Base-by-base conservation (phyloP, 2,797 vertebrate genomes). In the Syngnathus rostellatus region DNA sequence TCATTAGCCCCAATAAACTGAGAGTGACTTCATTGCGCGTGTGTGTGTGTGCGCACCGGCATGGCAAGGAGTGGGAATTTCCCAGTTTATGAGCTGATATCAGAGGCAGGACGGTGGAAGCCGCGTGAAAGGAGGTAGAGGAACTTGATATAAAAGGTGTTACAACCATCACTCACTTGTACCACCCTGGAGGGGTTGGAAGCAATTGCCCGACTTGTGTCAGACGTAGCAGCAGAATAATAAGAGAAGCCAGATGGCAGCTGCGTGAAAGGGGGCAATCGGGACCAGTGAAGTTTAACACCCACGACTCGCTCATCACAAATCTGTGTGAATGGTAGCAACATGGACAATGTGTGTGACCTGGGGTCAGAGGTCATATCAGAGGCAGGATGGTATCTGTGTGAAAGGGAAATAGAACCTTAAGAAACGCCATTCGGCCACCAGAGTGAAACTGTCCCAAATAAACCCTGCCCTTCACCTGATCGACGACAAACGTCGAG, bases 1-100 rank as follows among this genome's bases (percentile, higher is more conserved):
- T 79, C 87, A 88, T 88, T 88, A 89, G 78, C 72, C 64, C 68
- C 76, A 83, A 88, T 85, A 86, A 79, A 87, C 81, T 76, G 70
- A 73, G 78, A 81, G 79, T 67, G 69, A n/a, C 74, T 77, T 78
- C 76, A 79, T 68, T 65, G 72, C 31, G 31, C 31, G 31, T 72
- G 74, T 72, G 74, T 72, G 73, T 73, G 71, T 3, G 37, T 16
- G n/a, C 17, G n/a, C 57, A 10, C 57, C 5, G 3, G 17, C 63
- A 78, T 72, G 53, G 74, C 72, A 51, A 51, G 10, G 14, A 45
- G 50, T 82, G 68, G 67, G 72, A 69, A 54, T 54, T 54, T 54
- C 51, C 77, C 80, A n/a, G 6, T 2, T 51, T 51, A 21, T 21
- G 50, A 10, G 50, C 8, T 21, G n/a, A 21, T 51, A 51, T 51